Evolutionary conservation across 2,797 vertebrate species (phyloP).

Genomic region (Sciurus vulgaris): DNA sequence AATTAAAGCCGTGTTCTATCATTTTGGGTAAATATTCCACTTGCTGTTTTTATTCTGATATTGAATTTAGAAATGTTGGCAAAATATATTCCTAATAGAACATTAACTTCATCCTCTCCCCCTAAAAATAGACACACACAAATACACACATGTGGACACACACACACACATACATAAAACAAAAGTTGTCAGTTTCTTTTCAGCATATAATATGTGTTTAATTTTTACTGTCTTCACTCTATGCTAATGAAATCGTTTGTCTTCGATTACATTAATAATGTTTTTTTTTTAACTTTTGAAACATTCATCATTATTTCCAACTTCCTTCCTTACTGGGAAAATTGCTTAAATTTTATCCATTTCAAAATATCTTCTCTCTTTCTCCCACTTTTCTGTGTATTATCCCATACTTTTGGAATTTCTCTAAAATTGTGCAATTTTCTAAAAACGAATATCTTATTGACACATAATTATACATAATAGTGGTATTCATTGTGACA

Average conservation of each 20-base stretch:
- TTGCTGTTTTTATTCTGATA: background rate
- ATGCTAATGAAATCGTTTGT: background rate
- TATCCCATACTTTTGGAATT: background rate
- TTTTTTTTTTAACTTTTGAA: background rate
- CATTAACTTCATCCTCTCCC: background rate
- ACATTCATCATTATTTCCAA: background rate
- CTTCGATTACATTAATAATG: background rate
- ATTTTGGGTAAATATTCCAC: background rate
- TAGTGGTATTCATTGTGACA: too few species aligned
- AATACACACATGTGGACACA: too few species aligned
- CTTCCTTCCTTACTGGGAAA: background rate
- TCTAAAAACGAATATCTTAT: background rate
- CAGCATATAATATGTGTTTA: background rate
- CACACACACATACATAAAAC: background rate
- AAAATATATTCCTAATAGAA: background rate
- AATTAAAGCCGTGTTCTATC: background rate
- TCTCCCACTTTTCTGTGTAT: background rate
- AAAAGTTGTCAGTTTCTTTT: background rate
- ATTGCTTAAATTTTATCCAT: background rate
- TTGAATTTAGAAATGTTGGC: background rate
- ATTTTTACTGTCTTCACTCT: background rate
- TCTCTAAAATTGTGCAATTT: background rate
- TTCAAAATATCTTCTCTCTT: background rate
- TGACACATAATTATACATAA: too few species aligned
- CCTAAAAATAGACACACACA: too few species aligned